Conservation (phyloP, 2,113 vertebrate genomes). For the Sakesphorus luctuosus region DNA sequence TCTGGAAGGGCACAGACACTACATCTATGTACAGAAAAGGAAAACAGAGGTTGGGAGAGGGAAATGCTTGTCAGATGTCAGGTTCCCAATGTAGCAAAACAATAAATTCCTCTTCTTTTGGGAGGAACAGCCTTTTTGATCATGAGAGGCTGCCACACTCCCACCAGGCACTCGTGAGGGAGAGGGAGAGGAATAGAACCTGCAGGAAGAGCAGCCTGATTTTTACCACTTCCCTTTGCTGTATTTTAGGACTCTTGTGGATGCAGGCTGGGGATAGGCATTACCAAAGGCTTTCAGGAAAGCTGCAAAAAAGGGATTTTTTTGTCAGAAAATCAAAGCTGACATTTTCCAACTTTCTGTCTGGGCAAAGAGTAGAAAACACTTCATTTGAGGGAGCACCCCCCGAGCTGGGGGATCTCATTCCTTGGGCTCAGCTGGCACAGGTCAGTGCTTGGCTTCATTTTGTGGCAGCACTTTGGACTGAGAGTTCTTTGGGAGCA, state of each 20-base stretch:
- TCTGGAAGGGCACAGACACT: background rate
- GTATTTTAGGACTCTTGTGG: background rate
- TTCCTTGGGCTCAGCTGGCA: accelerated
- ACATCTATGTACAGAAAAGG: background rate
- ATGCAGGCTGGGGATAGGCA: background rate
- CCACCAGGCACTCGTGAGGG: background rate
- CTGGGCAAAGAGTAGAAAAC: conserved; percentile 13
- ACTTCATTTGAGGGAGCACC: background rate
- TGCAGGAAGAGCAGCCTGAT: background rate
- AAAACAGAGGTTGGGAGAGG: conserved; percentile 1
- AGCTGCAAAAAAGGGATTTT: conserved; percentile 44
- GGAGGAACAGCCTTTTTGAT: background rate
- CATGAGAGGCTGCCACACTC: background rate
- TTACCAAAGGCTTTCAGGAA: background rate
- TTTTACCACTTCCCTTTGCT: background rate
- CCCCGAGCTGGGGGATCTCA: background rate
- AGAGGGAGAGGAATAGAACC: background rate
- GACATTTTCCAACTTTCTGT: conserved; percentile 24
- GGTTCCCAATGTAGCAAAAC: background rate
- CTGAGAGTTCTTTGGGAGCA: background rate
- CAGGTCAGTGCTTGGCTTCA: background rate
- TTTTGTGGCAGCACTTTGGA: too few species aligned
- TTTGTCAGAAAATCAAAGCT: conserved; percentile 33
- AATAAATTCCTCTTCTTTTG: conserved; percentile 27
- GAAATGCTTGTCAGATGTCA: conserved; percentile 33